Evolutionary conservation across 2,113 vertebrate genomes (phyloP).

Genomic region (Urocitellus parryii): DNA sequence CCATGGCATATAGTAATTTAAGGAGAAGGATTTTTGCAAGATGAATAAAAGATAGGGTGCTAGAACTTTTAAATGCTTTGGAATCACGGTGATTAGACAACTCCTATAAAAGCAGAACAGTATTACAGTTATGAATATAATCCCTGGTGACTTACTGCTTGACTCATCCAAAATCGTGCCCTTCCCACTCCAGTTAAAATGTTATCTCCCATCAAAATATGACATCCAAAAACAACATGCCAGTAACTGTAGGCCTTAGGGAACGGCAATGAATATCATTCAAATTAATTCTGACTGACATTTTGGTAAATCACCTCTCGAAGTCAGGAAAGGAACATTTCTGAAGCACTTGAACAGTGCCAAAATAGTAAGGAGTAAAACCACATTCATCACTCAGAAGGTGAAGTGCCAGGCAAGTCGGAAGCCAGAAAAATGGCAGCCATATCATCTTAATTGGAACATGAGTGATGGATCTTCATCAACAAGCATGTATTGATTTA

Average conservation of each 20-base stretch:
- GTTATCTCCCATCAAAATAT: constrained; percentile 84
- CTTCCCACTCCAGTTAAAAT: constrained; percentile 79
- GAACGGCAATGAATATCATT: constrained; percentile 76
- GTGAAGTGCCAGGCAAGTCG: constrained; percentile 48
- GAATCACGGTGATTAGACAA: constrained; percentile 74
- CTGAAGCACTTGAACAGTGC: constrained; percentile 72
- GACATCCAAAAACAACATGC: constrained; percentile 81
- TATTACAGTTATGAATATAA: constrained; percentile 71
- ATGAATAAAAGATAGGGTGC: constrained; percentile 65
- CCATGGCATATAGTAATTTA: constrained; percentile 57
- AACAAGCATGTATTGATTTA: constrained; percentile 24
- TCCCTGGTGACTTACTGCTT: constrained; percentile 73
- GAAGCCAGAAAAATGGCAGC: constrained; percentile 69
- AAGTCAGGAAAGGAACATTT: constrained; percentile 78
- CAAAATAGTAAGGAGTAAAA: constrained; percentile 73
- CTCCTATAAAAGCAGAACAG: constrained; percentile 63
- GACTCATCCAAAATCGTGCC: constrained; percentile 78
- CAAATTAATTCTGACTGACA: constrained; percentile 82
- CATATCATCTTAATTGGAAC: neutral
- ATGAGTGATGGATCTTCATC: constrained; percentile 42
- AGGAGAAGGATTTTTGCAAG: constrained; percentile 64
- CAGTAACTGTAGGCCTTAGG: constrained; percentile 79
- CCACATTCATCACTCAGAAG: constrained; percentile 51
- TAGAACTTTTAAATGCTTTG: constrained; percentile 67
- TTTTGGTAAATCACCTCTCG: constrained; percentile 84